Percentiles rank a stretch among this genome's conserved stretches.
phyloP scores from a whole-genome alignment of 2,113 vertebrate species.

The Sakesphorus luctuosus region DNA sequence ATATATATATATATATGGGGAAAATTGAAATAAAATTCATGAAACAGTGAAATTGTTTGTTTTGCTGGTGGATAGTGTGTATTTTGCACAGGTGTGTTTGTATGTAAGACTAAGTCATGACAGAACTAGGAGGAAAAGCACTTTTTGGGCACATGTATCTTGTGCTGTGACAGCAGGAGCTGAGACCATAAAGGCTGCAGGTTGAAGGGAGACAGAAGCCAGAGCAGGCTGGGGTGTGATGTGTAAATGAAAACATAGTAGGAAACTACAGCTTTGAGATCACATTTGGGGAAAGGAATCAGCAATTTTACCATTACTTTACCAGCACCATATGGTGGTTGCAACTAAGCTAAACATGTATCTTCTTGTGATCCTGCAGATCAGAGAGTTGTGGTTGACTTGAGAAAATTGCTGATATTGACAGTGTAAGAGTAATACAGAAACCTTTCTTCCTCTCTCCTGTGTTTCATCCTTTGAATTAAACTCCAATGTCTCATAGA shows the following conservation, averaged over 20 bases:
- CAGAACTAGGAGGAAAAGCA: not conserved
- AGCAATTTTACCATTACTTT: not conserved
- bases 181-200: not conserved
- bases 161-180: not conserved
- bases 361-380: not conserved
- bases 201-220: not conserved
- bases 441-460: not conserved
- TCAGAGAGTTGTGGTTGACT: not conserved
- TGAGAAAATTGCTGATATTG: not conserved
- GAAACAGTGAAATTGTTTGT: not conserved
- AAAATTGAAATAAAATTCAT: not conserved
- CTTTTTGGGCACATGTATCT: not conserved
- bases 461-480: not conserved
- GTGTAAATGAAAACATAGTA: not conserved
- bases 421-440: not conserved
- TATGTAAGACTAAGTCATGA: not conserved
- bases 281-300: not conserved
- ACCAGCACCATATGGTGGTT: not conserved
- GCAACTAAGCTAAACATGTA: not conserved
- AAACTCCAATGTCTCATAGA: conserved; percentile 68
- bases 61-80: not conserved
- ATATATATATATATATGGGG: not conserved
- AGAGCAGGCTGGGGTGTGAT: not conserved
- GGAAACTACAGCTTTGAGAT: not conserved
- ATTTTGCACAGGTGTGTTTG: not conserved